Evolutionary conservation across 2,113 vertebrate species (phyloP).

Genomic region (Sinocyclocheilus anshuiensis): DNA sequence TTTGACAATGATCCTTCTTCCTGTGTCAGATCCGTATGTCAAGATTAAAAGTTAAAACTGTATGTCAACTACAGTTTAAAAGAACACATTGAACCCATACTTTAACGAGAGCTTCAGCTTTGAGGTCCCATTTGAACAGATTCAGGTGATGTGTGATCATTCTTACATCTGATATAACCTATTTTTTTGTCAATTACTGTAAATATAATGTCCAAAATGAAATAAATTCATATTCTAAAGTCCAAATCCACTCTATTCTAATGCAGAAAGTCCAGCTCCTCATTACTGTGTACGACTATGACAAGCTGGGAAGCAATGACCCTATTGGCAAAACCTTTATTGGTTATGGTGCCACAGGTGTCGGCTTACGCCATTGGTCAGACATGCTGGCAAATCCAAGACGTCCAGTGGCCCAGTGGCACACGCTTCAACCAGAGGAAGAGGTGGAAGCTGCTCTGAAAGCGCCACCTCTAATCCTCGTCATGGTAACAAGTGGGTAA

Average conservation of each 20-base stretch:
- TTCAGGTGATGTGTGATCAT: slow-evolving; percentile 76
- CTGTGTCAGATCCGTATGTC: slow-evolving; percentile 70
- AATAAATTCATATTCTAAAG: neutral
- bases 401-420: slow-evolving; percentile 85
- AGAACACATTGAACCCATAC: slow-evolving; percentile 90
- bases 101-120: slow-evolving; percentile 93
- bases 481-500: slow-evolving; percentile 7
- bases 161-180: neutral
- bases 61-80: slow-evolving; percentile 91
- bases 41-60: too few relatives aligned
- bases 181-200: too few relatives aligned
- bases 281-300: slow-evolving; percentile 76
- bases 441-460: slow-evolving; percentile 78
- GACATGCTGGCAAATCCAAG: slow-evolving; percentile 82
- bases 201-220: neutral
- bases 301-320: slow-evolving; percentile 81
- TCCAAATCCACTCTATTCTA: slow-evolving; percentile 14
- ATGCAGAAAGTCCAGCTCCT: slow-evolving; percentile 79
- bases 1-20: neutral
- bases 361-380: slow-evolving; percentile 59
- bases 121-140: slow-evolving; percentile 88
- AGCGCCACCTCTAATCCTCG: slow-evolving; percentile 72
- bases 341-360: slow-evolving; percentile 80
- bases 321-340: slow-evolving; percentile 81
- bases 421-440: slow-evolving; percentile 80